Percentiles rank a stretch among this genome's conserved stretches.
These are phyloP conservation scores for Urocitellus parryii DNA, from an alignment of 2,113 vertebrate species.

Conservation along the genomic window DNA sequence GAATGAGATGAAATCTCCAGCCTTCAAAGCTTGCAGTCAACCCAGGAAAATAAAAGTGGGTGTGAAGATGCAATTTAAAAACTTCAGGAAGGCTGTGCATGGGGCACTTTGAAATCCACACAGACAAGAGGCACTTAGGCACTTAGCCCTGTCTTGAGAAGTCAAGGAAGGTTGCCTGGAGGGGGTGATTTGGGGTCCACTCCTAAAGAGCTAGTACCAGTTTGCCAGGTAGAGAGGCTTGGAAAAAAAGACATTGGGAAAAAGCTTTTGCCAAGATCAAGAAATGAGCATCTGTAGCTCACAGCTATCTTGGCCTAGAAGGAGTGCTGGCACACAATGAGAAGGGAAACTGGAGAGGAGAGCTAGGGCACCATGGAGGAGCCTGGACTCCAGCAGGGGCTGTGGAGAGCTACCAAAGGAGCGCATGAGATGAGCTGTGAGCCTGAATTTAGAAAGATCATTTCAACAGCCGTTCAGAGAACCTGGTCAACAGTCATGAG, in stretches of 20 bases:
- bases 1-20: neutral
- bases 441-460: neutral
- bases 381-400: neutral
- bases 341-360: neutral
- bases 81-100: neutral
- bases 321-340: neutral
- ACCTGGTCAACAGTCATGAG: neutral
- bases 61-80: neutral
- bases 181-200: neutral
- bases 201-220: neutral
- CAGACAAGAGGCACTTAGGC: neutral
- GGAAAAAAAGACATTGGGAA: neutral
- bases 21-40: neutral
- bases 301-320: neutral
- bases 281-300: neutral
- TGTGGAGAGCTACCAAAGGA: neutral
- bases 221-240: neutral
- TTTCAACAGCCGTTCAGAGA: neutral
- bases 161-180: constrained; percentile 5
- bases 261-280: neutral
- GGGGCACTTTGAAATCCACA: neutral
- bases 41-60: neutral
- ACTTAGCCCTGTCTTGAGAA: neutral
- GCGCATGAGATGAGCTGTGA: too few species aligned
- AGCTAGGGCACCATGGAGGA: neutral